Conservation (phyloP, 2,797 vertebrate genomes). For the Delichon dasypus region DNA sequence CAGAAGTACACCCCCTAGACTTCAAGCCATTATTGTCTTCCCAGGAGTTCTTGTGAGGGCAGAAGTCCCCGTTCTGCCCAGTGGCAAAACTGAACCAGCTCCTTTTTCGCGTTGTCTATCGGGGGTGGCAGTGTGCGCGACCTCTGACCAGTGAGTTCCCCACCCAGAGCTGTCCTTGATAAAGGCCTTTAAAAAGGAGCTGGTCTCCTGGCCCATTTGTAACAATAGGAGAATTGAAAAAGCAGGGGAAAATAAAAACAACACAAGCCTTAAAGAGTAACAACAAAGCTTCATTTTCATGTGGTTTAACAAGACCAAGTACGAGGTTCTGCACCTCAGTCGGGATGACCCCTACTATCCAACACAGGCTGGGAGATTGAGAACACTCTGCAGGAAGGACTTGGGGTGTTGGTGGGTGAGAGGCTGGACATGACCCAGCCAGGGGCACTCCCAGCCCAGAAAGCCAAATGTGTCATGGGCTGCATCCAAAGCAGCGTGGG, state of each 20-base stretch:
- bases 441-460: not conserved
- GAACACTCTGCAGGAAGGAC: fast-evolving
- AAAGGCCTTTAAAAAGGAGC: too few species aligned
- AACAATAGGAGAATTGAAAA: not conserved
- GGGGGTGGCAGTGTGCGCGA: too few species aligned
- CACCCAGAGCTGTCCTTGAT: too few species aligned
- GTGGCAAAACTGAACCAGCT: too few species aligned
- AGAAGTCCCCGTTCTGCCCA: too few species aligned
- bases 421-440: not conserved
- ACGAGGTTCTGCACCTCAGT: not conserved
- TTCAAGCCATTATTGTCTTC: too few species aligned
- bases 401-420: not conserved
- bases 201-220: too few species aligned
- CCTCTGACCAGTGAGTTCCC: too few species aligned
- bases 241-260: fast-evolving
- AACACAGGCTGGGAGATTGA: fast-evolving
- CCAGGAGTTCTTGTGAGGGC: too few species aligned
- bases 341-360: fast-evolving
- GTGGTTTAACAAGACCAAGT: not conserved
- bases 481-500: not conserved
- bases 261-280: not conserved
- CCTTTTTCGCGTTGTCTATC: too few species aligned
- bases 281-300: not conserved
- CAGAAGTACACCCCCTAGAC: too few species aligned
- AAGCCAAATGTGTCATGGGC: not conserved